Evolutionary conservation across 1,140 invertebrate genomes (phyloP), one percentile per base, ranked within the genome.

Genomic region (Solenopsis fugax): DNA sequence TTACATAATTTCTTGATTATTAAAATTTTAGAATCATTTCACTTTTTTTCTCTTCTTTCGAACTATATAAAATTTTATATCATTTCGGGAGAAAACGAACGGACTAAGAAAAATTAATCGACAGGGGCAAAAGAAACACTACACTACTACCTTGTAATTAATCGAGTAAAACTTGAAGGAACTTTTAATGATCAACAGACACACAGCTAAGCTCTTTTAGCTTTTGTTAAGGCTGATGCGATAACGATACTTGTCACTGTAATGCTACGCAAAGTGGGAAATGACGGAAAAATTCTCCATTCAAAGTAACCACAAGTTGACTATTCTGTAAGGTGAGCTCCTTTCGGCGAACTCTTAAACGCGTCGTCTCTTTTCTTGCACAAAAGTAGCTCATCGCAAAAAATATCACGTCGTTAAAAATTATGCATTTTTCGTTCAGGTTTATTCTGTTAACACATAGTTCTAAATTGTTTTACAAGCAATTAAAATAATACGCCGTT

Each of bases 111-210:
- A 34, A 65, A 24, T 78, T 78, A 78, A 37, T 78, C 54, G 48
- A 45, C 12, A 13, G 52, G 37, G 18, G 5, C 41, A 24, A 82
- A 24, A 21, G 16, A 56, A 78, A 78, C n/a, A 24, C 4, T 29
- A 48, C 12, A 37, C 41, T n/a, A 10, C 37, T 72, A 21, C 12
- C 58, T 72, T 10, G 16, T 4, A 60, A 13, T 58, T 41, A 58
- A 72, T 52, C 54, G 13, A 16, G 4, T 60, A 54, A 82, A 73
- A 82, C 54, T 48, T 21, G 67, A 82, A 21, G 5, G 2, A 80
- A 67, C 45, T 65, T 80, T 82, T 72, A 73, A 72, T 24, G 52
- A 45, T 24, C n/a, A 24, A 48, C n/a, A 45, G 24, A 80, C n/a
- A 34, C 80, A 21, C 34, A 58, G 10, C 58, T 48, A 60, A 82